These are phyloP conservation scores for Agriopis marginaria DNA, from an alignment of 2,888 invertebrate species.

Conservation along the genomic window DNA sequence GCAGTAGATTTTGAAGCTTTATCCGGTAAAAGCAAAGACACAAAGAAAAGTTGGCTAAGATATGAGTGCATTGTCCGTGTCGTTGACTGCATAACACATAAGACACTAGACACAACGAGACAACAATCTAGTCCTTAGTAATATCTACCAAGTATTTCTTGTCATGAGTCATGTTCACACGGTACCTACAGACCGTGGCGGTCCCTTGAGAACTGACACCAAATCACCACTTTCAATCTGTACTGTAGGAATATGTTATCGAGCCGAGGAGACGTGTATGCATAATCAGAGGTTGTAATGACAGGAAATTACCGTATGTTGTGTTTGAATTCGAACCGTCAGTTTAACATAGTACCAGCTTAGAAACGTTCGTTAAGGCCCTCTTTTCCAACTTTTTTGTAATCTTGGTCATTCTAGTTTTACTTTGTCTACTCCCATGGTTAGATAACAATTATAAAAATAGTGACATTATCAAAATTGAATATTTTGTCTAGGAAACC, in stretches of 20 bases:
- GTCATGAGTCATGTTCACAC: conserved; percentile 38
- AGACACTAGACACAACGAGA: conserved; percentile 10
- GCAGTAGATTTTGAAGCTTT: not conserved
- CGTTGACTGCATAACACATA: conserved; percentile 1
- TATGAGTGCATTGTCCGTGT: not conserved
- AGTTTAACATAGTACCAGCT: not conserved
- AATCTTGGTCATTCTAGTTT: too few relatives aligned
- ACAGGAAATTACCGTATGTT: conserved; percentile 1
- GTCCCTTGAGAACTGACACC: conserved; percentile 38
- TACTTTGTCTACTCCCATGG: too few relatives aligned
- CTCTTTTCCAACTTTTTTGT: too few relatives aligned
- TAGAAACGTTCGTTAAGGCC: too few relatives aligned
- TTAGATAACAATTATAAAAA: too few relatives aligned
- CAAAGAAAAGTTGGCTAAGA: not conserved
- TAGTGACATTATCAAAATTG: too few relatives aligned
- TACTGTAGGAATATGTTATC: conserved; percentile 17
- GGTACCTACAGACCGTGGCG: conserved; percentile 39
- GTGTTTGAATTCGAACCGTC: not conserved
- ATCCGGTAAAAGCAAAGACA: not conserved
- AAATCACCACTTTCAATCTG: conserved; percentile 40
- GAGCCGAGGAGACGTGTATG: conserved; percentile 10
- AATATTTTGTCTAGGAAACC: too few relatives aligned
- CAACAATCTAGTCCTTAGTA: conserved; percentile 25
- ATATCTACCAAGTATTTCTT: conserved; percentile 16
- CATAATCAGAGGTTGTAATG: conserved; percentile 19